These are phyloP conservation scores for Morelia viridis DNA, from an alignment of 2,797 vertebrate genomes.

Conservation along the genomic window DNA sequence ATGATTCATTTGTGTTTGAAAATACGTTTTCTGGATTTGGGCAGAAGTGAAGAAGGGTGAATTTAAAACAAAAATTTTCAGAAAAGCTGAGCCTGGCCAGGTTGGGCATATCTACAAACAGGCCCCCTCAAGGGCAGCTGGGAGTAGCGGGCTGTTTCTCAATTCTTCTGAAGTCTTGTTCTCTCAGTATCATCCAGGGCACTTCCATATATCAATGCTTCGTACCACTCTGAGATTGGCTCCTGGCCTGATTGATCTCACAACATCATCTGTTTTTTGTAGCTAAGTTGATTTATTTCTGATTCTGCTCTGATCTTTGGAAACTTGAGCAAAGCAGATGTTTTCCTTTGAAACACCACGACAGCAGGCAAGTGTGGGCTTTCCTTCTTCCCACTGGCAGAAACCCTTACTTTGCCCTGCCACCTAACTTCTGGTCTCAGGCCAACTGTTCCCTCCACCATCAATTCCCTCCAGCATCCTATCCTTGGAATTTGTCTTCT, in stretches of 20 bases:
- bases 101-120: not conserved
- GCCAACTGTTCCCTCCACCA: not conserved
- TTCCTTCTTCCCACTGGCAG: not conserved
- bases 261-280: not conserved
- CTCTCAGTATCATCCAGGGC: not conserved
- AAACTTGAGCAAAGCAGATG: not conserved
- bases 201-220: not conserved
- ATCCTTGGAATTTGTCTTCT: not conserved
- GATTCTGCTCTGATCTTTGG: not conserved
- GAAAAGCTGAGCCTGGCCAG: no score
- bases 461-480: not conserved
- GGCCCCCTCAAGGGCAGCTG: not conserved
- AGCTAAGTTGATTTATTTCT: not conserved
- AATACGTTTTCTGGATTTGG: not conserved
- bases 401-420: not conserved
- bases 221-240: not conserved
- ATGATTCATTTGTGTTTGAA: not conserved
- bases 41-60: not conserved
- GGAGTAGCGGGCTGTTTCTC: not conserved
- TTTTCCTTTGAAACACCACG: not conserved
- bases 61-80: not conserved
- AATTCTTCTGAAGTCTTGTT: not conserved
- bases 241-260: not conserved
- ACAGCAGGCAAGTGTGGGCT: not conserved
- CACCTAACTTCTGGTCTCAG: not conserved